A percentile compares a stretch with the other conserved stretches of the same genome.
Conservation (phyloP, 64 coral and sea anemone species). For the Hydrozoanthus tunicans region DNA sequence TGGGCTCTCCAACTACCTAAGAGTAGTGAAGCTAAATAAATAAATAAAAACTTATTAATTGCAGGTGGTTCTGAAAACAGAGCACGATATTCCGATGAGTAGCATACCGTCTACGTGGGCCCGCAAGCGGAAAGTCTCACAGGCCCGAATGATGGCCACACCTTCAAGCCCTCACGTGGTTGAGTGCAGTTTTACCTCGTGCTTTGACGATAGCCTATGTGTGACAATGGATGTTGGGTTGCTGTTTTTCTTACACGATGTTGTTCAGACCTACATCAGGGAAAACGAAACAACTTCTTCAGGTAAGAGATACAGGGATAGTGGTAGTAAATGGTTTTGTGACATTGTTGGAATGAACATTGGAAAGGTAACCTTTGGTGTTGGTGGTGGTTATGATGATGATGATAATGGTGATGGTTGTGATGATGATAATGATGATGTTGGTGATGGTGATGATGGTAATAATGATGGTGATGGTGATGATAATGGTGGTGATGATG, state of each 20-base stretch:
- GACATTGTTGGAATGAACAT: neutral
- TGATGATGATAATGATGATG: neutral
- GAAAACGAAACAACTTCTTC: constrained; percentile 90
- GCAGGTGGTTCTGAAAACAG: constrained; percentile 61
- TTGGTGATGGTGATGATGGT: too few relatives aligned
- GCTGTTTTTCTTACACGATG: constrained; percentile 96
- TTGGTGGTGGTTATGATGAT: neutral
- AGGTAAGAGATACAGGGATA: constrained; percentile 35
- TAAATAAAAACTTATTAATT: neutral
- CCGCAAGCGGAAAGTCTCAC: constrained; percentile 27
- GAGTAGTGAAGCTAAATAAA: too few relatives aligned
- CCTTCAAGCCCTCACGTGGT: constrained; percentile 92
- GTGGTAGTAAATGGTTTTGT: neutral
- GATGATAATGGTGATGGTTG: neutral
- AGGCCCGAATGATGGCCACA: constrained; percentile 37
- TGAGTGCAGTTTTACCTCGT: constrained; percentile 81
- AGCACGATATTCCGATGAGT: constrained; percentile 95
- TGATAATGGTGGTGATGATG: neutral
- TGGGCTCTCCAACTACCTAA: too few relatives aligned
- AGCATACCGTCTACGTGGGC: constrained; percentile 76
- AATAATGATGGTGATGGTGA: too few relatives aligned
- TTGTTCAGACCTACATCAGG: constrained; percentile 91
- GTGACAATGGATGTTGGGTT: constrained; percentile 98
- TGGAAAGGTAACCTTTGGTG: neutral
- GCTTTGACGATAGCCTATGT: constrained; percentile 94